These are phyloP conservation scores for Oegoconia quadripuncta DNA, from an alignment of 2,888 invertebrate species.

Conservation along the genomic window DNA sequence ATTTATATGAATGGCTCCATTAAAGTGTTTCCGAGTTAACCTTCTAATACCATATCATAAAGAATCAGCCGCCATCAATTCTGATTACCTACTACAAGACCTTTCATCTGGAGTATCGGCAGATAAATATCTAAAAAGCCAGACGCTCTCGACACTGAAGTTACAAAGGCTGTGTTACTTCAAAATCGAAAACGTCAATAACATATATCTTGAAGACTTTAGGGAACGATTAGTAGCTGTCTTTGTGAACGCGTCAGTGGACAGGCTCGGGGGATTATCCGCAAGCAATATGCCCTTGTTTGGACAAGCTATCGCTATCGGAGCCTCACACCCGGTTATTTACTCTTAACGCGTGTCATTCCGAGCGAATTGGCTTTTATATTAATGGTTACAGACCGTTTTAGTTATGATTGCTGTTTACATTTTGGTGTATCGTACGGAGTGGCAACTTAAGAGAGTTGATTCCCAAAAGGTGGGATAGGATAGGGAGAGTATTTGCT, in stretches of 20 bases:
- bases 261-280: slow-evolving; percentile 43
- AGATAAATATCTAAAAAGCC: too few relatives aligned
- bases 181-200: slow-evolving; percentile 27
- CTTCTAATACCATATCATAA: too few relatives aligned
- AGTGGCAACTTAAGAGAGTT: too few relatives aligned
- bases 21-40: too few relatives aligned
- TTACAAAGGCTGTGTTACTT: not conserved
- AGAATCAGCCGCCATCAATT: too few relatives aligned
- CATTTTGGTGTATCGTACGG: too few relatives aligned
- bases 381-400: slow-evolving; percentile 1
- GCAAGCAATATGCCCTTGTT: slow-evolving; percentile 46
- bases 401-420: not conserved
- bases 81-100: too few relatives aligned
- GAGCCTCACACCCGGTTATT: slow-evolving; percentile 39
- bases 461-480: too few relatives aligned
- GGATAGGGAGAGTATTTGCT: too few relatives aligned
- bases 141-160: not conserved
- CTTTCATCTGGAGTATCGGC: too few relatives aligned
- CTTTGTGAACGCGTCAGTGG: slow-evolving; percentile 39
- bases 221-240: slow-evolving; percentile 21
- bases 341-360: slow-evolving; percentile 25
- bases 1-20: too few relatives aligned
- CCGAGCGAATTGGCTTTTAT: not conserved
- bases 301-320: slow-evolving; percentile 47
- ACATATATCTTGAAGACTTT: slow-evolving; percentile 11